Conservation (phyloP, 2,888 invertebrate species). For the Rhimphoctona megacephalus region DNA sequence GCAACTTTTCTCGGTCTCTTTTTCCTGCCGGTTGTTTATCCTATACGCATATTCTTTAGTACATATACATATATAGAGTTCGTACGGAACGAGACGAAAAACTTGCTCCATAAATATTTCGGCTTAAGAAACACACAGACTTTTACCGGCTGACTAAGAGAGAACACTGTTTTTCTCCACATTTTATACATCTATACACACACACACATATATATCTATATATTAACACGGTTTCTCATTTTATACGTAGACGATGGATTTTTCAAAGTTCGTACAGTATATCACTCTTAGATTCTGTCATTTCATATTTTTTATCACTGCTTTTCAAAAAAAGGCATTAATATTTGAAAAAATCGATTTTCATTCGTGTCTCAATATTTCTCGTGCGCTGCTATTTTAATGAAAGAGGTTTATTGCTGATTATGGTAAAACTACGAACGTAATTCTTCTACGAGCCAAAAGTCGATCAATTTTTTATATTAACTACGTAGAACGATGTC, state of each 20-base stretch:
- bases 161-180: constrained; percentile 42
- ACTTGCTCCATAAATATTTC: constrained; percentile 73
- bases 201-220: background rate
- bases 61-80: background rate
- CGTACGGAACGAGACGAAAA: constrained; percentile 61
- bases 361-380: background rate
- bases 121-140: constrained; percentile 67
- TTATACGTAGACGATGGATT: constrained; percentile 9
- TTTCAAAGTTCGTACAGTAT: background rate
- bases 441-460: constrained; percentile 14
- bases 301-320: background rate
- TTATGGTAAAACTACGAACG: background rate
- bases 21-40: constrained; percentile 60
- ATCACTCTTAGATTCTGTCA: background rate
- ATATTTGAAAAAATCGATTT: background rate
- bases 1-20: constrained; percentile 41
- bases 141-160: constrained; percentile 59
- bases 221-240: constrained; percentile 5
- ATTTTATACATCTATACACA: background rate
- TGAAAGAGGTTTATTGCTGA: background rate
- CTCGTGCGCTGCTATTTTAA: background rate
- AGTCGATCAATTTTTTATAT: constrained; percentile 30
- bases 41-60: constrained; percentile 8
- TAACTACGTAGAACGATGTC: constrained; percentile 29
- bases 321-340: background rate